Conservation (phyloP, 92 coral and sea anemone genomes). For the Actinostola sp. region DNA sequence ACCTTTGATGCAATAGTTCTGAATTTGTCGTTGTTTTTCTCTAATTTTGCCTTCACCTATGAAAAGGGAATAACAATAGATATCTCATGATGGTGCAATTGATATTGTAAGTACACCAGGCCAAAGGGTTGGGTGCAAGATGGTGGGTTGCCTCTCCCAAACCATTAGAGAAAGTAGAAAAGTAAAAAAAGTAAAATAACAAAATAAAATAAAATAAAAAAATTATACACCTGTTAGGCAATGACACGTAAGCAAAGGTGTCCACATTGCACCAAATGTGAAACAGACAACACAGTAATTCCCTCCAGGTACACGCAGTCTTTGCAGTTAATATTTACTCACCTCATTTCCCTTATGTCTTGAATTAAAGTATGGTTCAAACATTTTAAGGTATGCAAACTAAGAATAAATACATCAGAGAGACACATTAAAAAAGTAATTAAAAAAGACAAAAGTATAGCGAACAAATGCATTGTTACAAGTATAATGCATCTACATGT, state of each 20-base stretch:
- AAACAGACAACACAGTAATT: too few species aligned
- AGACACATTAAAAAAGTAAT: background rate
- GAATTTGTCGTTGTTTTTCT: slow-evolving; percentile 87
- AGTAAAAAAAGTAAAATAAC: too few species aligned
- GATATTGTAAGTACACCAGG: too few species aligned
- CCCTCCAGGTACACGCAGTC: too few species aligned
- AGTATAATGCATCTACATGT: background rate
- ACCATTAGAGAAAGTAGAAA: too few species aligned
- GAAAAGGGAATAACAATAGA: background rate
- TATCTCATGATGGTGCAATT: background rate
- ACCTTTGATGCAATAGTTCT: slow-evolving; percentile 77
- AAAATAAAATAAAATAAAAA: background rate
- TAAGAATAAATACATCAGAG: slow-evolving; percentile 21
- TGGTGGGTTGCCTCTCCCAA: too few species aligned
- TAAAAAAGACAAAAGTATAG: background rate
- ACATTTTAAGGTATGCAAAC: slow-evolving; percentile 91
- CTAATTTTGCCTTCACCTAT: slow-evolving; percentile 80
- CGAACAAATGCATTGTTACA: background rate
- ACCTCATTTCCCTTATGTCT: slow-evolving; percentile 96
- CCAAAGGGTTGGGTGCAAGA: too few species aligned
- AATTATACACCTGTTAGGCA: background rate
- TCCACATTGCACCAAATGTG: too few species aligned
- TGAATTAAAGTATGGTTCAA: slow-evolving; percentile 94
- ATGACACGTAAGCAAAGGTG: background rate
- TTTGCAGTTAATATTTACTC: slow-evolving; percentile 2